Evolutionary conservation across 2,888 invertebrate genomes (phyloP).

Genomic region (Drosophila anomelani): DNA sequence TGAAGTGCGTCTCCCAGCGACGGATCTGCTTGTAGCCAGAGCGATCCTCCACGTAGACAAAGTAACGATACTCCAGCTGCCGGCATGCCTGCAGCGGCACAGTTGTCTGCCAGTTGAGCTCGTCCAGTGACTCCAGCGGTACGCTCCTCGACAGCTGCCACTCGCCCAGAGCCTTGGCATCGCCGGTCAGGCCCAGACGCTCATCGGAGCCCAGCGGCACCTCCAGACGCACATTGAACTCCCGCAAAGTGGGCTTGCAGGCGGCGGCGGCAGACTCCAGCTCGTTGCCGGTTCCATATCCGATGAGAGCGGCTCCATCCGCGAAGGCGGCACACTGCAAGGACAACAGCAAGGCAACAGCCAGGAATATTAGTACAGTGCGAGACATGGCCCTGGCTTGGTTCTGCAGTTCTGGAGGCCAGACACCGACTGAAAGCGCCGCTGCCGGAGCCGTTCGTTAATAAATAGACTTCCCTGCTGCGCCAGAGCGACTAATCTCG

Average conservation of each 20-base stretch:
- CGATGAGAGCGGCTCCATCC: conserved; percentile 59
- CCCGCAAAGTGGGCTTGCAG: conserved; percentile 66
- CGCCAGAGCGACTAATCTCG: conserved; percentile 27
- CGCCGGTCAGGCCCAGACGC: conserved; percentile 89
- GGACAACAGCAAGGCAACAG: conserved; percentile 40
- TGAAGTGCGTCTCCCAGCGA: conserved; percentile 86
- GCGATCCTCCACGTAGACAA: conserved; percentile 78
- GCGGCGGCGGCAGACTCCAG: conserved; percentile 45
- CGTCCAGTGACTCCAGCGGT: conserved; percentile 72
- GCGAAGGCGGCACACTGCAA: conserved; percentile 76
- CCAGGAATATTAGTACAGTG: conserved; percentile 64
- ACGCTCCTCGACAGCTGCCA: conserved; percentile 89
- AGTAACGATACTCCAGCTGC: conserved; percentile 84
- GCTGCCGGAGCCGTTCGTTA: conserved; percentile 43
- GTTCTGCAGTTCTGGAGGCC: conserved; percentile 23
- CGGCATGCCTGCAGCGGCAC: conserved; percentile 87
- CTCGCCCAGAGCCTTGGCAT: conserved; percentile 88
- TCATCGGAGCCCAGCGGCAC: conserved; percentile 87
- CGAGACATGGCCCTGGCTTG: conserved; percentile 52
- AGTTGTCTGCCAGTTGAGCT: conserved; percentile 87
- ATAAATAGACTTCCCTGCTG: conserved; percentile 41
- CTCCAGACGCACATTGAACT: conserved; percentile 83
- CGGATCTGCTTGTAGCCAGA: conserved; percentile 81
- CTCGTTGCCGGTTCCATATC: conserved; percentile 57
- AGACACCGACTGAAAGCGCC: conserved; percentile 52